These are phyloP conservation scores for Nomada goodeniana DNA, from an alignment of 2,888 invertebrate genomes.

Conservation along the genomic window DNA sequence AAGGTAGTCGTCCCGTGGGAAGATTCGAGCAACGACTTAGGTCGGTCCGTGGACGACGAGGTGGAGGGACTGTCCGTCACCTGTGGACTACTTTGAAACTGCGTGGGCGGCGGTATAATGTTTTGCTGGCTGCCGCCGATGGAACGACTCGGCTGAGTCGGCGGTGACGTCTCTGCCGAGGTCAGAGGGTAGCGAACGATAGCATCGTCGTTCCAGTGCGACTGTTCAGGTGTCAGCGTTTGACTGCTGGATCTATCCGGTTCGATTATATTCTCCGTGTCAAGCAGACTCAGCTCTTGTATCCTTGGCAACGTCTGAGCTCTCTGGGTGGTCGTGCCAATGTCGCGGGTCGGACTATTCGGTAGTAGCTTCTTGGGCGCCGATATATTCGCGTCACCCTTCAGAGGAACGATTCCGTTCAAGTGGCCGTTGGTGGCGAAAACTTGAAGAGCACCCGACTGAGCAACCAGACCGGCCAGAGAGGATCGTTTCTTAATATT, in stretches of 20 bases:
- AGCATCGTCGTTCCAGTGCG: conserved; percentile 71
- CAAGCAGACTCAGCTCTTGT: conserved; percentile 88
- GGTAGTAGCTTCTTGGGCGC: conserved; percentile 70
- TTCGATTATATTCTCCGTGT: conserved; percentile 86
- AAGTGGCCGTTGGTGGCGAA: conserved; percentile 77
- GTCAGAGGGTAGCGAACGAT: conserved; percentile 47
- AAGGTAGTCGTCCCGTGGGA: conserved; percentile 88
- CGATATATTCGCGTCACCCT: conserved; percentile 72
- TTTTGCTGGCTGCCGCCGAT: conserved; percentile 84
- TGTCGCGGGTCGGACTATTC: conserved; percentile 77
- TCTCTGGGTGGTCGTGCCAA: conserved; percentile 71
- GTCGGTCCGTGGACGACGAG: conserved; percentile 78
- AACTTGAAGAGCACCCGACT: conserved; percentile 86
- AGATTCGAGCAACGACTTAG: conserved; percentile 76
- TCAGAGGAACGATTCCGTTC: conserved; percentile 78
- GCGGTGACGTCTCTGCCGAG: conserved; percentile 74
- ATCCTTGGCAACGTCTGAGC: conserved; percentile 87
- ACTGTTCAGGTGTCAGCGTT: conserved; percentile 83
- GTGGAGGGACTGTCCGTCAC: conserved; percentile 87
- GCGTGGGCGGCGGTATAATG: conserved; percentile 90
- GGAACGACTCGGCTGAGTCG: conserved; percentile 70
- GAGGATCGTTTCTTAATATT: conserved; percentile 88
- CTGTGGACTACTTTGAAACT: conserved; percentile 89
- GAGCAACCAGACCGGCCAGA: conserved; percentile 89
- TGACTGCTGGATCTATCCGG: conserved; percentile 82